Conservation (phyloP, 2,797 vertebrate species). For the Enteromius treurensis region DNA sequence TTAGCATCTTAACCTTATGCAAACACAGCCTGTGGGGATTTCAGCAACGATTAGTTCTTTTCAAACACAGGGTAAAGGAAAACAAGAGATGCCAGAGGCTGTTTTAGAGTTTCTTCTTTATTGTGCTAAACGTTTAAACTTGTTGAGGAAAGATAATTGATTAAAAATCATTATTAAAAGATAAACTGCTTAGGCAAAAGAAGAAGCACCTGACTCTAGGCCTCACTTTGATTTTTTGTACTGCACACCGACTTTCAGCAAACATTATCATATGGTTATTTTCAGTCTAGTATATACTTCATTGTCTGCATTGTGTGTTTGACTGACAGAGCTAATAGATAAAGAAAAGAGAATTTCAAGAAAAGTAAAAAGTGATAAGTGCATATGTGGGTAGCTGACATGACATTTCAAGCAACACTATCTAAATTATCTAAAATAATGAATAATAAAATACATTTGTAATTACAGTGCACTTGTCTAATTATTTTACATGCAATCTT, state of each 20-base stretch:
- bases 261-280: neutral
- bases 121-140: conserved; percentile 38
- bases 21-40: conserved; percentile 34
- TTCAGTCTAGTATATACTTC: neutral
- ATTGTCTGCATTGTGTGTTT: neutral
- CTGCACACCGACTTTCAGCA: neutral
- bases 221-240: conserved; percentile 6
- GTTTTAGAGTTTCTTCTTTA: conserved; percentile 28
- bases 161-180: conserved; percentile 15
- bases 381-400: neutral
- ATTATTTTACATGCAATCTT: neutral
- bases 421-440: neutral
- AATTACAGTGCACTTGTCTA: neutral
- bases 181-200: neutral
- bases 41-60: conserved; percentile 23
- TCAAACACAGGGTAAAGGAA: conserved; percentile 16
- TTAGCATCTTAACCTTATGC: conserved; percentile 41
- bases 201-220: neutral
- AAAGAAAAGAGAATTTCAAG: neutral
- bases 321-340: neutral
- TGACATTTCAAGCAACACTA: neutral
- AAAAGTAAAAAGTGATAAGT: neutral
- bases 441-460: neutral
- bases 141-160: conserved; percentile 32
- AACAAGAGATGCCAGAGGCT: conserved; percentile 41